Conservation (phyloP, 1,140 invertebrate species). For the Aradophagus sp. region DNA sequence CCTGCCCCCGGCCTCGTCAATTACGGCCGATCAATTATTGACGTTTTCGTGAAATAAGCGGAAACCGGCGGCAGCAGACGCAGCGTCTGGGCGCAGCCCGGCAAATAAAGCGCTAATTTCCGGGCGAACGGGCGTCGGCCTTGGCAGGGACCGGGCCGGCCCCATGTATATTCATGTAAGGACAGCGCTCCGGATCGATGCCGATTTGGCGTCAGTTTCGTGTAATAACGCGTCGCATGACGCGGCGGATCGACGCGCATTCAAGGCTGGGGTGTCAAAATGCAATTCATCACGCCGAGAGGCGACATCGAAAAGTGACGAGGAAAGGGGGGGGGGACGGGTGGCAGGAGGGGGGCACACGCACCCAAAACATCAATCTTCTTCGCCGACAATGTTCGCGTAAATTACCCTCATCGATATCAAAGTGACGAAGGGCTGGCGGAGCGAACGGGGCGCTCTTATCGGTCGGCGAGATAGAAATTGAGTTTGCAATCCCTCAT, state of each 20-base stretch:
- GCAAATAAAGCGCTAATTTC: slow-evolving; percentile 43
- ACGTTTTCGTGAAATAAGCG: slow-evolving; percentile 33
- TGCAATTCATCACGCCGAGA: slow-evolving; percentile 66
- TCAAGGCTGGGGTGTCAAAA: slow-evolving; percentile 63
- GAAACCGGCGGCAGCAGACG: slow-evolving; percentile 16
- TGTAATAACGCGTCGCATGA: slow-evolving; percentile 63
- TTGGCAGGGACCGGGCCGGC: slow-evolving; percentile 15
- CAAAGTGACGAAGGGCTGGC: slow-evolving; percentile 63
- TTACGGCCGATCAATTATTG: slow-evolving; percentile 43
- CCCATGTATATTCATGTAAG: slow-evolving; percentile 42
- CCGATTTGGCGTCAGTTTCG: slow-evolving; percentile 44
- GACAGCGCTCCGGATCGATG: slow-evolving; percentile 31
- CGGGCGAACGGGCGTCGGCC: slow-evolving; percentile 7
- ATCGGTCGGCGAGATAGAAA: slow-evolving; percentile 63
- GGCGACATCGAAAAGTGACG: slow-evolving; percentile 44
- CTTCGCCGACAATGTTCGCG: slow-evolving; percentile 71
- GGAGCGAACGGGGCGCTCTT: slow-evolving; percentile 59
- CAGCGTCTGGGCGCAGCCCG: background rate
- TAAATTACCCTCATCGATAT: slow-evolving; percentile 75
- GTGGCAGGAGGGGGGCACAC: slow-evolving; percentile 55
- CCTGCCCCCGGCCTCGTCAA: slow-evolving; percentile 18
- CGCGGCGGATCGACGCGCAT: slow-evolving; percentile 60
- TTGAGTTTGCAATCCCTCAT: slow-evolving; percentile 65
- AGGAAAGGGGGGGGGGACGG: background rate
- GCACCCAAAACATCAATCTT: slow-evolving; percentile 73